A percentile compares a stretch with the other conserved stretches of the same genome.
Evolutionary conservation across 1,140 invertebrate genomes (phyloP).

Genomic region (Aphelenchoides avenae): DNA sequence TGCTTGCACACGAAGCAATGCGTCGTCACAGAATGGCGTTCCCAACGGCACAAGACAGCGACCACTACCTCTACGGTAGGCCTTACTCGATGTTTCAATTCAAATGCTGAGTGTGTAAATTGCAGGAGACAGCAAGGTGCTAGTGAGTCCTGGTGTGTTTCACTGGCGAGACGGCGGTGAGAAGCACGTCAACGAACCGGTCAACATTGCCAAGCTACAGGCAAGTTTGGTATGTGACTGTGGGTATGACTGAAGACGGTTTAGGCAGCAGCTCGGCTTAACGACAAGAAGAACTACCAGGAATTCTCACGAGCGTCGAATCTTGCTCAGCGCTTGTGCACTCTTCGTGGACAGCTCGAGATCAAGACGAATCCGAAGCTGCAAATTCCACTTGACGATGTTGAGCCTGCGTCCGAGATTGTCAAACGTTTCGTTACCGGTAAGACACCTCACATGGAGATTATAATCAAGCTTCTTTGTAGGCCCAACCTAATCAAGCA

Average conservation of each 20-base stretch:
- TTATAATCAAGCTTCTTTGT: too few species aligned
- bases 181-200: slow-evolving; percentile 93
- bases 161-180: slow-evolving; percentile 95
- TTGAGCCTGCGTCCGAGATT: slow-evolving; percentile 84
- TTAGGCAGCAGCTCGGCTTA: slow-evolving; percentile 76
- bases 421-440: slow-evolving; percentile 74
- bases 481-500: slow-evolving; percentile 11
- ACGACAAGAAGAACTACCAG: slow-evolving; percentile 78
- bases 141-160: slow-evolving; percentile 87
- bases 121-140: slow-evolving; percentile 68
- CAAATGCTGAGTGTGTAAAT: neutral
- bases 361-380: slow-evolving; percentile 70
- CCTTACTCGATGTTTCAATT: neutral
- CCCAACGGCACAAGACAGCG: slow-evolving; percentile 58
- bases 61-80: slow-evolving; percentile 38
- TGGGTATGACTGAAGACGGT: too few species aligned
- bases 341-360: slow-evolving; percentile 85
- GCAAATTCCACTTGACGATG: slow-evolving; percentile 75
- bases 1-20: slow-evolving; percentile 80
- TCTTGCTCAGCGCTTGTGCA: slow-evolving; percentile 79
- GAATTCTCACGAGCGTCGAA: slow-evolving; percentile 80
- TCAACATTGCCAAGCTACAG: slow-evolving; percentile 85
- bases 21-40: slow-evolving; percentile 78
- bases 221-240: slow-evolving; percentile 61
- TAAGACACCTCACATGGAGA: slow-evolving; percentile 24